Evolutionary conservation across 2,888 invertebrate species (phyloP), one percentile per base, ranked within the genome.

Genomic region (Cylindroiulus punctatus): DNA sequence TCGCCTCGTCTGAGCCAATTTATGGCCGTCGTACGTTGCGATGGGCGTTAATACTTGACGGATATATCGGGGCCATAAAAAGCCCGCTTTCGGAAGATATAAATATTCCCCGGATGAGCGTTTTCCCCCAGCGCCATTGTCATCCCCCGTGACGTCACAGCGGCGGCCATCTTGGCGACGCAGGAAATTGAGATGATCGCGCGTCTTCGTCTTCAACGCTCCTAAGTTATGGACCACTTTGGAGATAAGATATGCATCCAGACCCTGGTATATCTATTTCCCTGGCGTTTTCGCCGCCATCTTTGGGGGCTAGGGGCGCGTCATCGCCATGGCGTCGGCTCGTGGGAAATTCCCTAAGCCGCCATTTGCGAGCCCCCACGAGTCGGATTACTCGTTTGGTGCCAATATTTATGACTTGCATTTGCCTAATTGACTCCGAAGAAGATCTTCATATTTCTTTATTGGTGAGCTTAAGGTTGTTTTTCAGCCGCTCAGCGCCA

Each of bases 11-110:
- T 57, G n/a, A 5, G 57, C 57, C 19, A 57, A 57, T 57, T 57
- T 57, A 57, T 57, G 57, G n/a, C 57, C 57, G 57, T 57, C 57
- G 57, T 57, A 57, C 57, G 57, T 57, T 57, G 57, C 57, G 57
- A 57, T 57, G 57, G 57, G 57, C 57, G 57, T 57, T 57, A 57
- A 57, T 57, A 57, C 57, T 57, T 57, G 57, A 57, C 57, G 57
- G 57, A 57, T 57, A 57, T 57, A 57, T 57, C 57, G n/a, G 19
- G 57, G 19, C 57, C 57, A 57, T 57, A 57, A 57, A 57, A 57
- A 57, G 19, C 19, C 52, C n/a, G 19, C 19, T 57, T 57, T 57
- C 57, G 57, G 57, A 57, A 57, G 57, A 57, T 57, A 57, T 57
- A 57, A 57, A 57, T 57, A 57, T 57, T 57, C 57, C 57, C 57